Base-by-base conservation (phyloP, 2,888 invertebrate species). In the Pollenia griseotomentosa region DNA sequence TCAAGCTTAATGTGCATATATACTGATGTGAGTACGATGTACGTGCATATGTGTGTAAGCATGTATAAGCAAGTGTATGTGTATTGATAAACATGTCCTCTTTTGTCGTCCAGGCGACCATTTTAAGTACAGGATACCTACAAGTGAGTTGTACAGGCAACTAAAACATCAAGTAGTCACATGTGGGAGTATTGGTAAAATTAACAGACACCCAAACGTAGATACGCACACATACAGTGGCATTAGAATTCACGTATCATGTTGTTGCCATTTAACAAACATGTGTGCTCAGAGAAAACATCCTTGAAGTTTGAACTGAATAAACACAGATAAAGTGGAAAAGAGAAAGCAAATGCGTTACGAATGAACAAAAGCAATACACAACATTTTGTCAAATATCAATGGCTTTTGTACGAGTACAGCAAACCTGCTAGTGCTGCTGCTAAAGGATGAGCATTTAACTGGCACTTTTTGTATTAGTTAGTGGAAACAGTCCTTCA, bases 61-160 rank as follows among this genome's bases (percentile, higher is more conserved):
- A 9, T 23, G n/a, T 33, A 1, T 44, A 14, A n/a, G n/a, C 9
- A 16, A 7, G 33, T 9, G 12, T 74, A 51, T 33, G 44, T 33
- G 55, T 73, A 59, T 83, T 51, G 46, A 57, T 71, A 65, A 86
- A 86, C 80, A 83, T 86, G 66, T 86, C 80, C 83, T 80, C 75
- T 55, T 77, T 88, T 83, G 87, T 88, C 83, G 86, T 91, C 91
- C 90, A 89, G 91, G 91, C 92, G 90, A 91, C 91, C 92, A 91
- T 92, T 91, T 91, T 90, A 91, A 92, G 90, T 91, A 89, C 88
- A 90, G 91, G 90, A 91, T 90, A 91, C 90, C 91, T 90, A 92
- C 89, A 78, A 88, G 63, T 83, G 70, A 80, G 73, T 71, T 65
- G 77, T 71, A 83, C 80, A 86, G 79, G 80, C 83, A 83, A 83